Base-by-base conservation (phyloP, 2,797 vertebrate genomes). In the Chromis chromis region DNA sequence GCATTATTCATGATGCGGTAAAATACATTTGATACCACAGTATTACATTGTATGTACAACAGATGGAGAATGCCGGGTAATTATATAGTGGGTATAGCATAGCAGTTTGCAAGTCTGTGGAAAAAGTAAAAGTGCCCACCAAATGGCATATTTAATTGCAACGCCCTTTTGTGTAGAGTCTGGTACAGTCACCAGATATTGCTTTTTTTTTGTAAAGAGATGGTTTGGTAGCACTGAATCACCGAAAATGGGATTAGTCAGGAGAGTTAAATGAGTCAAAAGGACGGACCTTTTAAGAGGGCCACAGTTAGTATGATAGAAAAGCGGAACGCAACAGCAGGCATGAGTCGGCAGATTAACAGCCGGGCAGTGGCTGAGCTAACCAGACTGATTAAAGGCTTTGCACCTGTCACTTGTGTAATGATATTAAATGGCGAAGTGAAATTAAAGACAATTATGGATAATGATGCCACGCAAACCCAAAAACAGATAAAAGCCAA, bases 381-480 rank as follows among this genome's bases (percentile, higher is more conserved):
- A 88, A 87, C 86, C 73, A 74, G 87, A 86, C 79, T 86, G 89
- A 92, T 93, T 90, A 94, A 93, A 91, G 89, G 91, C 88, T 94
- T 90, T 92, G 79, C 92, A 94, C 90, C 92, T 92, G 92, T 91
- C 88, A 77, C 85, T 92, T 90, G 65, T 82, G 77, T 91, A 93
- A 94, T 92, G 85, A 80, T 88, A 89, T 93, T 90, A 91, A 92
- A 90, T 75, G 80, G 76, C 44, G 40, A 70, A 65, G 70, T 9
- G n/a, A 89, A 91, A 94, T 92, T 87, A 91, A 91, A 88, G 66
- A 89, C 85, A 86, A 92, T 94, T 89, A 86, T 64, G 76, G 71
- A 85, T 91, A 88, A 92, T 90, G 70, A 89, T 68, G 62, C 64
- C 42, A 54, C 55, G 83, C 65, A 67, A 65, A 74, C 74, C 33